Conservation (phyloP, 1,140 invertebrate genomes). For the Reticulitermes speratus region DNA sequence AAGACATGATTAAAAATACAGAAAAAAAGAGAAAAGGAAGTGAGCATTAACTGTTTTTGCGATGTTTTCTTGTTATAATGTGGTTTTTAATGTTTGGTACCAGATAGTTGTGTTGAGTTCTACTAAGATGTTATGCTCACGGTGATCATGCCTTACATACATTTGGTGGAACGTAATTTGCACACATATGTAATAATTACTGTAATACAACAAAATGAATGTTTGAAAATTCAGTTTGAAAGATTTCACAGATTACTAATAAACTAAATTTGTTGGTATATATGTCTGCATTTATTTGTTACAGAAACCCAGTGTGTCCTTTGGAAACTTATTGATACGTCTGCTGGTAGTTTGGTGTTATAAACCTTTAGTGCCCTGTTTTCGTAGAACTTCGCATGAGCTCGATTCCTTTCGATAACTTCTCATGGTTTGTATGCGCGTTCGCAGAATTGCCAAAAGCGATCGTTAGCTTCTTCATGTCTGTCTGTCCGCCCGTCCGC, state of each 20-base stretch:
- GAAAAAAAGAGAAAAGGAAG: conserved; percentile 21
- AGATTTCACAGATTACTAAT: conserved; percentile 34
- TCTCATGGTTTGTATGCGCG: no score
- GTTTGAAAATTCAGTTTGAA: conserved; percentile 35
- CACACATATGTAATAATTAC: conserved; percentile 33
- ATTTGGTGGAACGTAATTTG: conserved; percentile 35
- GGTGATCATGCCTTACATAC: conserved; percentile 35
- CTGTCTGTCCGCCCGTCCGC: no score
- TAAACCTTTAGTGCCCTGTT: no score
- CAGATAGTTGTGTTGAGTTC: conserved; percentile 31
- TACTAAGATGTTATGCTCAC: conserved; percentile 30
- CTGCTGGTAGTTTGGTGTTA: no score
- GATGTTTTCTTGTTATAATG: conserved; percentile 33
- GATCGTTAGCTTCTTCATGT: no score
- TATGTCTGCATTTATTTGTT: no score
- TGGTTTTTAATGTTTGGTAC: conserved; percentile 34
- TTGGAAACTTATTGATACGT: no score
- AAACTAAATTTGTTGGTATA: conserved; percentile 35
- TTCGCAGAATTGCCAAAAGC: no score
- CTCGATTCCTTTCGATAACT: no score
- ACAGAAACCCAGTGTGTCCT: no score
- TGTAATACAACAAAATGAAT: conserved; percentile 31
- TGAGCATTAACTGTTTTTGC: conserved; percentile 34
- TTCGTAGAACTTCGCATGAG: no score
- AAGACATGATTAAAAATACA: conserved; percentile 8